Conservation (phyloP, 1,140 invertebrate species). For the Ruditapes philippinarum region DNA sequence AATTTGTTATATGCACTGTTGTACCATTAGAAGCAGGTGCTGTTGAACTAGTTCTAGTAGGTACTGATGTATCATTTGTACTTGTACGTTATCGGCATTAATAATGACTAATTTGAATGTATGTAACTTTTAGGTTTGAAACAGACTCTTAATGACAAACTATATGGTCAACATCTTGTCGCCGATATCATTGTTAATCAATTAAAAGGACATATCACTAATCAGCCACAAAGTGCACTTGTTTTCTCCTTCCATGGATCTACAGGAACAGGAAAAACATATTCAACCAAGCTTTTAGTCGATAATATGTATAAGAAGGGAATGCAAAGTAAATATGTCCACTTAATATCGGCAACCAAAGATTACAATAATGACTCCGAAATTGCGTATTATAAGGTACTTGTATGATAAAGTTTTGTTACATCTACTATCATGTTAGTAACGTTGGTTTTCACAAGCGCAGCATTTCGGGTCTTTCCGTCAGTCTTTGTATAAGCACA, state of each 20-base stretch:
- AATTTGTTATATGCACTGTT: no score
- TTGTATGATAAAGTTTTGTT: no score
- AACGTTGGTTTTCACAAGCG: no score
- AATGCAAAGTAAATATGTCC: conserved; percentile 92
- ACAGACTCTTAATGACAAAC: conserved; percentile 64
- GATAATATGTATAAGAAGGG: conserved; percentile 92
- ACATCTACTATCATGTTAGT: no score
- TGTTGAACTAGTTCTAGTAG: no score
- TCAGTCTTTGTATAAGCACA: no score
- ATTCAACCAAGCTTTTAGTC: conserved; percentile 93
- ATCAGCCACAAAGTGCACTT: conserved; percentile 82
- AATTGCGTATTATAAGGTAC: conserved; percentile 59
- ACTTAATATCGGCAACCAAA: conserved; percentile 93
- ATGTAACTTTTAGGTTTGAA: conserved; percentile 73
- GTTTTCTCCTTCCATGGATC: conserved; percentile 86
- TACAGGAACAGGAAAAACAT: conserved; percentile 87
- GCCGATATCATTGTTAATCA: conserved; percentile 73
- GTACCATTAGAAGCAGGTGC: no score
- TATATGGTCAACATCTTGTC: conserved; percentile 83
- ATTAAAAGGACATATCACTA: conserved; percentile 72
- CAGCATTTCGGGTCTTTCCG: no score
- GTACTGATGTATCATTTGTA: no score
- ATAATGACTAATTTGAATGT: no score
- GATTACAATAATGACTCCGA: conserved; percentile 93
- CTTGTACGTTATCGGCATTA: no score